phyloP scores from a whole-genome alignment of 1,140 invertebrate genomes.

The silkworm (Bombyx mori) region DNA sequence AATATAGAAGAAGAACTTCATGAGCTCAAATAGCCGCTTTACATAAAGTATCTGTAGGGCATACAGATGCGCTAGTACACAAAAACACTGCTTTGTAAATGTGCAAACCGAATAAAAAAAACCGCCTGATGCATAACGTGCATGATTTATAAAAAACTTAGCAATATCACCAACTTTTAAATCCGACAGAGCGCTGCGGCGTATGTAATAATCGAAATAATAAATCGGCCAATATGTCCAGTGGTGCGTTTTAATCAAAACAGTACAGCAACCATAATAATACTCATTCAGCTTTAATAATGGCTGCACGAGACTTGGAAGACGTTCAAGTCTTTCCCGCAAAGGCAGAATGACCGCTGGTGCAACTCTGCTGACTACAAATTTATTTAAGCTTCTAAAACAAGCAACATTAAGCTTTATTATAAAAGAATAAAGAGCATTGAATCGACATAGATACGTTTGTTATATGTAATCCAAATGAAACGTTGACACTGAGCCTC shows the following conservation, averaged over 20 bases:
- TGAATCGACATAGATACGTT: slow-evolving; percentile 8
- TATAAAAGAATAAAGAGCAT: too few relatives aligned
- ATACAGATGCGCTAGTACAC: too few relatives aligned
- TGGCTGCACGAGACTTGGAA: slow-evolving; percentile 47
- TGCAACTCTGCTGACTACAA: slow-evolving; percentile 17
- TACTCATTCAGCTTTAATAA: slow-evolving; percentile 53
- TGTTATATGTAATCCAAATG: slow-evolving; percentile 48
- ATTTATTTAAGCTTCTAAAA: background rate
- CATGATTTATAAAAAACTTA: too few relatives aligned
- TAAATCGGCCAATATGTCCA: slow-evolving; percentile 9
- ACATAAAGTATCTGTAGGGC: too few relatives aligned
- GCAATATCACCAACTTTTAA: too few relatives aligned
- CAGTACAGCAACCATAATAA: slow-evolving; percentile 47
- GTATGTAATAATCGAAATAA: slow-evolving; percentile 9
- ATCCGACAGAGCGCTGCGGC: too few relatives aligned
- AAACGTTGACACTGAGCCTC: slow-evolving; percentile 56
- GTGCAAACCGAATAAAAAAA: too few relatives aligned
- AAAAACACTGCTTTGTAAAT: too few relatives aligned
- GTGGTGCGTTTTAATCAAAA: slow-evolving; percentile 34
- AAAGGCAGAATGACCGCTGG: slow-evolving; percentile 47
- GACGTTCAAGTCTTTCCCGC: slow-evolving; percentile 41
- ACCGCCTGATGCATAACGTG: too few relatives aligned
- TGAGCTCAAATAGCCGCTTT: background rate
- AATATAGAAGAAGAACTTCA: background rate
- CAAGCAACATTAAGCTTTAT: background rate